Base-by-base conservation (phyloP, 2,113 vertebrate species). In the Megaceryle maxima region DNA sequence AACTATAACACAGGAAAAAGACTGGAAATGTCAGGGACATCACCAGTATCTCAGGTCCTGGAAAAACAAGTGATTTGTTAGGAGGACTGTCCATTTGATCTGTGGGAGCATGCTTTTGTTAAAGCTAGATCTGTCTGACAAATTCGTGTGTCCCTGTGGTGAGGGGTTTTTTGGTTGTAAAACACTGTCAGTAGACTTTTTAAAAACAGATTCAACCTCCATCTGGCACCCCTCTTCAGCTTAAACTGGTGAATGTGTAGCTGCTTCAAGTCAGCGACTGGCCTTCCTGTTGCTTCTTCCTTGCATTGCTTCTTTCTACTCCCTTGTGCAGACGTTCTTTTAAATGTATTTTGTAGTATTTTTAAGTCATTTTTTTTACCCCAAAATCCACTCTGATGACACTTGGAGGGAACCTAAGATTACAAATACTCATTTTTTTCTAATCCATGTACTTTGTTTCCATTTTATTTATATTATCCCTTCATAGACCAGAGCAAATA, bases 141-240 rank as follows among this genome's bases (percentile, higher is more conserved):
- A 80, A 62, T 48, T 17, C 0, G 0, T 25, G 2, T 69, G 35
- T 57, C 29, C 25, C 24, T 59, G 56, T 79, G 29, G 66, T 0
- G 0, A 68, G 24, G 11, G 9, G 4, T 64, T 55, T 78, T 50
- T 73, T 81, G 20, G 2, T 37, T 46, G 35, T 35, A 89, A 91
- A 78, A 64, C 39, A 4, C 19, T 68, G 21, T 6, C 21, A 24
- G 48, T 33, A 53, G 16, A 5, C 15, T 50, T 83, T 78, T 57
- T 37, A 31, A 39, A 76, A 79, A n/a, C n/a, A 62, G 6, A 15
- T 60, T 43, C 75, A 60, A 3, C 15, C 28, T 67, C 26, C 16
- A 26, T 16, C 37, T 66, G 15, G 53, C 44, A 46, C 11, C 10
- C 2, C 37, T 43, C 26, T 56, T 87, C 37, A 59, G 4, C 16